These are phyloP conservation scores for Gymnoscelis rufifasciata DNA, from an alignment of 2,888 invertebrate species.

Conservation along the genomic window DNA sequence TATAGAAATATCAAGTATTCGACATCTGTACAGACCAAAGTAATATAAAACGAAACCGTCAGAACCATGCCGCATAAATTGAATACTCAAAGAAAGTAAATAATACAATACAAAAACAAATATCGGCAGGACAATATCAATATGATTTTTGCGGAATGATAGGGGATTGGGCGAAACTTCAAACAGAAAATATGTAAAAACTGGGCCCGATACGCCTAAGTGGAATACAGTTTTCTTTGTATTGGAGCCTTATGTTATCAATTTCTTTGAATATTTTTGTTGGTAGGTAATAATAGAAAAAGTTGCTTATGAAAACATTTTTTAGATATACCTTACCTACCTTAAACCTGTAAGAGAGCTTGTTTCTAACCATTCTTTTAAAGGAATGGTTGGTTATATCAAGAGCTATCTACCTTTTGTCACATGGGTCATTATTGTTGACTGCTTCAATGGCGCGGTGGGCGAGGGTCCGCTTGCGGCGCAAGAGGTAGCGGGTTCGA, in stretches of 20 bases:
- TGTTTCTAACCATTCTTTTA: too few relatives aligned
- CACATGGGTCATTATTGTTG: too few relatives aligned
- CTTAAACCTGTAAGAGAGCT: too few relatives aligned
- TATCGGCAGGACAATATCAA: constrained; percentile 47
- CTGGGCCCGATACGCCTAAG: constrained; percentile 39
- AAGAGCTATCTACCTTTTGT: too few relatives aligned
- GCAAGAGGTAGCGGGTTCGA: too few relatives aligned
- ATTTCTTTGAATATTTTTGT: neutral
- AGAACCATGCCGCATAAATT: constrained; percentile 33
- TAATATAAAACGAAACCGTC: constrained; percentile 20
- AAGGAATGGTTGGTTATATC: too few relatives aligned
- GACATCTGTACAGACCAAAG: constrained; percentile 13
- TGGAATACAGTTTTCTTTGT: neutral
- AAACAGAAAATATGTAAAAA: constrained; percentile 51
- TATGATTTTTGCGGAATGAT: constrained; percentile 53
- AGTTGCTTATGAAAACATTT: neutral
- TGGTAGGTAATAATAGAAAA: neutral
- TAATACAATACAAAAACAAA: constrained; percentile 49
- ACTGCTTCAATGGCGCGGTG: too few relatives aligned
- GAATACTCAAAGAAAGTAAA: constrained; percentile 48
- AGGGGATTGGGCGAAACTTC: constrained; percentile 46
- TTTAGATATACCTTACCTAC: too few relatives aligned
- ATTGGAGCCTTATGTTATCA: neutral
- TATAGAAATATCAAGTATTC: neutral
- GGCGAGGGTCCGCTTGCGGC: too few relatives aligned